Percentiles rank a stretch among this genome's conserved stretches.
These are phyloP conservation scores for Sylvilagus bachmani DNA, from an alignment of 2,113 vertebrate genomes.

Conservation along the genomic window DNA sequence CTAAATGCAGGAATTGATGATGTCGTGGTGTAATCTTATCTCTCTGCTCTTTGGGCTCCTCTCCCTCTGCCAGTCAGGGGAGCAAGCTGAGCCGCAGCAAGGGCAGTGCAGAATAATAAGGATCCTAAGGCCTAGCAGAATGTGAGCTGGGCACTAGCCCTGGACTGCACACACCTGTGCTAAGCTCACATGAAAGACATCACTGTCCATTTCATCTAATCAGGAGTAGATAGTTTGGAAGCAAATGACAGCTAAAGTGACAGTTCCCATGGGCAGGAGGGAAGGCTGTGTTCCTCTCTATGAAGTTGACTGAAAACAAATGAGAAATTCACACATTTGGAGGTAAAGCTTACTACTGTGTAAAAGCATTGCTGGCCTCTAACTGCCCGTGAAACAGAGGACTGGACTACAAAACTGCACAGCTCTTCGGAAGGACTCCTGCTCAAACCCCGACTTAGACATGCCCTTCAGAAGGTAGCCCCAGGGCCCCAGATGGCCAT, in stretches of 20 bases:
- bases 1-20: background rate
- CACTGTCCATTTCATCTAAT: background rate
- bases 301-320: background rate
- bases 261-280: background rate
- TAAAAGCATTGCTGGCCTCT: background rate
- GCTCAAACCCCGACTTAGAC: background rate
- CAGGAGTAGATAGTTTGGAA: background rate
- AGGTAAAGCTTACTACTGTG: background rate
- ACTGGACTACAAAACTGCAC: accelerated
- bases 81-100: background rate
- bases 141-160: accelerated
- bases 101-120: background rate
- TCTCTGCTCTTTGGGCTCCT: background rate
- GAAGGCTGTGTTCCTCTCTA: background rate
- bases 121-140: no score
- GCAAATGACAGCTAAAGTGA: background rate
- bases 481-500: no score
- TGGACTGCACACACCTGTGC: no score
- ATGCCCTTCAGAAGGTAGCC: no score
- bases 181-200: background rate
- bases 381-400: background rate
- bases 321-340: background rate
- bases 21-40: background rate
- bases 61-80: no score
- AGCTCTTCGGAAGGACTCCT: accelerated